These are phyloP conservation scores for Hippopotamus amphibius DNA, from an alignment of 2,113 vertebrate genomes.

Conservation along the genomic window DNA sequence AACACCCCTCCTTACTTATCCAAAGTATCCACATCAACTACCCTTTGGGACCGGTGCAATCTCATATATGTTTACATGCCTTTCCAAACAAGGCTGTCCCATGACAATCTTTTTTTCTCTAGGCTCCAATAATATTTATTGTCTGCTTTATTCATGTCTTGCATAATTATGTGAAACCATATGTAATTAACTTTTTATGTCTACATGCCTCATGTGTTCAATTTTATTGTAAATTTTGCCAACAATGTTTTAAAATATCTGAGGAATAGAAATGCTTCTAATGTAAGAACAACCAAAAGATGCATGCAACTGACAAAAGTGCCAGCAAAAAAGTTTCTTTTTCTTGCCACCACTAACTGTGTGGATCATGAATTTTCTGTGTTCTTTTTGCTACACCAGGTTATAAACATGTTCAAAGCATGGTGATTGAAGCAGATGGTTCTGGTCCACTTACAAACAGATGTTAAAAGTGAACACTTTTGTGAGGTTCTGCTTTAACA, in stretches of 20 bases:
- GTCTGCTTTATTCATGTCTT: not conserved
- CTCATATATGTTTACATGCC: not conserved
- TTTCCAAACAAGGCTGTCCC: not conserved
- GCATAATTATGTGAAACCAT: not conserved
- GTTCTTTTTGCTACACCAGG: not conserved
- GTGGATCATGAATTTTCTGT: not conserved
- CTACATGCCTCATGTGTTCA: not conserved
- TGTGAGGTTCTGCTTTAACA: conserved; percentile 16
- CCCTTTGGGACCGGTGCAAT: not conserved
- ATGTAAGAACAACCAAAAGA: not conserved
- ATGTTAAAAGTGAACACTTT: conserved; percentile 27
- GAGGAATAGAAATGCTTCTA: not conserved
- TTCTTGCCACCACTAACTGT: not conserved
- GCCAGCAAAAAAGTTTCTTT: not conserved
- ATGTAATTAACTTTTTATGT: not conserved
- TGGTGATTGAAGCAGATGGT: not conserved
- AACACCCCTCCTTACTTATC: not conserved
- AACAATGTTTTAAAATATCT: not conserved
- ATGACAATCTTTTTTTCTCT: not conserved
- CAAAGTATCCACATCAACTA: not conserved
- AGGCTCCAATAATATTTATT: not conserved
- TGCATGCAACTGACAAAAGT: not conserved
- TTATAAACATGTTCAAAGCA: not conserved
- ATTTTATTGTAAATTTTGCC: not conserved
- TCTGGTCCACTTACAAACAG: not conserved